These are phyloP conservation scores for Tetragonula clypearis DNA, from an alignment of 1,140 invertebrate species.

Conservation along the genomic window DNA sequence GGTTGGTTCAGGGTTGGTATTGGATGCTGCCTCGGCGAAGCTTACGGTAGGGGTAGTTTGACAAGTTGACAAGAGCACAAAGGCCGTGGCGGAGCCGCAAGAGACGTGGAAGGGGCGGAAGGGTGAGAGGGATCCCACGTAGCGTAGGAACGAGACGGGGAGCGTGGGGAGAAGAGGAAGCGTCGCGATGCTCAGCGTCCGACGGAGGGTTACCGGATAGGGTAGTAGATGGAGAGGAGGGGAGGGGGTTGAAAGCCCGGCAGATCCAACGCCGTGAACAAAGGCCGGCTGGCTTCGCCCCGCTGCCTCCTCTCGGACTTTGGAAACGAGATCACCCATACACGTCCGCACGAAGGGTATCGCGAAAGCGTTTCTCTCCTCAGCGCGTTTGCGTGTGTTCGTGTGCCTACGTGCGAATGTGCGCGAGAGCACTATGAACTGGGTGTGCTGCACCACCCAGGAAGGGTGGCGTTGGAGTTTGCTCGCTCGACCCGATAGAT, in stretches of 20 bases:
- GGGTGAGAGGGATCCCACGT: slow-evolving; percentile 11
- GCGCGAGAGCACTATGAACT: not conserved
- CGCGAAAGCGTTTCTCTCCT: slow-evolving; percentile 3
- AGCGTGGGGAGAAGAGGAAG: slow-evolving; percentile 56
- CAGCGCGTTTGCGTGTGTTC: not conserved
- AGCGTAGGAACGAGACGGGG: slow-evolving; percentile 19
- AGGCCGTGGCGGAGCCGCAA: slow-evolving; percentile 69
- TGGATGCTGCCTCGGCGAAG: slow-evolving; percentile 70
- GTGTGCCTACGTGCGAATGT: not conserved
- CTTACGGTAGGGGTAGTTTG: slow-evolving; percentile 77
- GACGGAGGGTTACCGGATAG: slow-evolving; percentile 66
- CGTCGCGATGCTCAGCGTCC: slow-evolving; percentile 78
- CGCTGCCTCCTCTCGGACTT: slow-evolving; percentile 51
- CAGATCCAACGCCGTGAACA: slow-evolving; percentile 70
- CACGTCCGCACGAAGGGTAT: slow-evolving; percentile 12
- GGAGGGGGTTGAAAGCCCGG: slow-evolving; percentile 54
- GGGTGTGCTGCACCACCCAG: not conserved
- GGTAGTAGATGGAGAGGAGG: slow-evolving; percentile 7
- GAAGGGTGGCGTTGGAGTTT: slow-evolving; percentile 29
- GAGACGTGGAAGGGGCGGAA: slow-evolving; percentile 38
- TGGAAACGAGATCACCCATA: slow-evolving; percentile 64
- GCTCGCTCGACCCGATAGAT: slow-evolving; percentile 60
- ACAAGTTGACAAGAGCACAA: slow-evolving; percentile 82
- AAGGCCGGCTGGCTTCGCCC: slow-evolving; percentile 63
- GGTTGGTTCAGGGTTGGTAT: slow-evolving; percentile 71